phyloP scores from a whole-genome alignment of 2,888 invertebrate genomes.

The Tiphia femorata region DNA sequence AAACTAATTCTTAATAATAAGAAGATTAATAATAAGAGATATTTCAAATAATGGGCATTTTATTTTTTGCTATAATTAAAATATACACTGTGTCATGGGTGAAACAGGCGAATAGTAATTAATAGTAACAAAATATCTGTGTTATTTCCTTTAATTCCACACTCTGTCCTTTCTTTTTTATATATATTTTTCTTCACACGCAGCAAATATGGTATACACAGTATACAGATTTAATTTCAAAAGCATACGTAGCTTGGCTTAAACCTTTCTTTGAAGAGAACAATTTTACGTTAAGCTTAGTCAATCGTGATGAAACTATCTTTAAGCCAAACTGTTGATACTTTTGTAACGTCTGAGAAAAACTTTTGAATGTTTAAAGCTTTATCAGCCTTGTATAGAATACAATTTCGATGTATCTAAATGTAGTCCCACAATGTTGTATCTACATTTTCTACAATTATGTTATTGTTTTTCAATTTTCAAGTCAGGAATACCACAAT shows the following conservation, averaged over 20 bases:
- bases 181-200: slow-evolving; percentile 48
- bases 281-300: neutral
- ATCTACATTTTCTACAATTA: slow-evolving; percentile 41
- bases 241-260: slow-evolving; percentile 60
- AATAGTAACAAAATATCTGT: slow-evolving; percentile 68
- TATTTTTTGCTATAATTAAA: slow-evolving; percentile 67
- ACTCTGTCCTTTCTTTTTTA: slow-evolving; percentile 53
- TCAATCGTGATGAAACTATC: slow-evolving; percentile 11
- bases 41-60: slow-evolving; percentile 45
- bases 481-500: slow-evolving; percentile 32
- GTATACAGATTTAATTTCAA: slow-evolving; percentile 65
- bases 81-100: slow-evolving; percentile 69
- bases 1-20: neutral
- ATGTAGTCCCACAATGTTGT: slow-evolving; percentile 40
- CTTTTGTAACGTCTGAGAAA: slow-evolving; percentile 53
- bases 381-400: slow-evolving; percentile 44
- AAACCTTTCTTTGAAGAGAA: slow-evolving; percentile 29
- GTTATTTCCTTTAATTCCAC: slow-evolving; percentile 59
- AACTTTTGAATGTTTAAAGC: slow-evolving; percentile 48
- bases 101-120: slow-evolving; percentile 68
- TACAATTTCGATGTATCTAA: slow-evolving; percentile 54
- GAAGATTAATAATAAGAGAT: neutral
- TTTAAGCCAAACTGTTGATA: slow-evolving; percentile 55
- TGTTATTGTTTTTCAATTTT: slow-evolving; percentile 23
- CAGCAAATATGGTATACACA: slow-evolving; percentile 65